These are phyloP conservation scores for Galbula dea DNA, from an alignment of 2,113 vertebrate genomes.

Conservation along the genomic window DNA sequence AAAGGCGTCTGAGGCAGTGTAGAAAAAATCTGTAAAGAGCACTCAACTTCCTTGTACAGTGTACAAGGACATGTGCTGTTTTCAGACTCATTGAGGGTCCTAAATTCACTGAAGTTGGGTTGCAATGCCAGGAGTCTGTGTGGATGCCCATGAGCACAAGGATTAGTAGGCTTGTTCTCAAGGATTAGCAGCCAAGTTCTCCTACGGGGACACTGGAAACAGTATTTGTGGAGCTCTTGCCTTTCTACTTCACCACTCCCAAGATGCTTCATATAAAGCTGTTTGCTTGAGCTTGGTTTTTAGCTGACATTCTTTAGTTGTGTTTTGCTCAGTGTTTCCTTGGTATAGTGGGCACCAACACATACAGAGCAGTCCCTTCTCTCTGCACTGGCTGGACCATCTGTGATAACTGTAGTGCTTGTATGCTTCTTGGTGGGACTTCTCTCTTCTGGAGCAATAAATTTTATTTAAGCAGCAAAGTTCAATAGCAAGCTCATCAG, in stretches of 20 bases:
- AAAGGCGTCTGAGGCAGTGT: conserved; percentile 51
- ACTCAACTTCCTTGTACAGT: neutral
- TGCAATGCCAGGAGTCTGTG: neutral
- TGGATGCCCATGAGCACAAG: neutral
- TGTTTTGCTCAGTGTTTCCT: neutral
- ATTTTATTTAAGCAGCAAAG: neutral
- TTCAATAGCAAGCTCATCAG: neutral
- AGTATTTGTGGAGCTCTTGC: neutral
- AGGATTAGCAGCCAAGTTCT: neutral
- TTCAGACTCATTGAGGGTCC: neutral
- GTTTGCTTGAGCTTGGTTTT: neutral
- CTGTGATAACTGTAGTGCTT: neutral
- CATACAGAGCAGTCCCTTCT: neutral
- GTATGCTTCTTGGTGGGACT: neutral
- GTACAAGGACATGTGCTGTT: neutral
- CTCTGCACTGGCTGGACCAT: fast-evolving
- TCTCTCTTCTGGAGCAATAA: neutral
- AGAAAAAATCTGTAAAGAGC: neutral
- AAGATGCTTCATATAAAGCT: neutral
- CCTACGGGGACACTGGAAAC: neutral
- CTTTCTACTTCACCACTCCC: neutral
- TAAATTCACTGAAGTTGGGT: neutral
- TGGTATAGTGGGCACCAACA: neutral
- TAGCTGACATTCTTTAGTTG: neutral
- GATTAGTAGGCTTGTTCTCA: neutral